These are phyloP conservation scores for Tetragnatha montana DNA, from an alignment of 2,888 invertebrate genomes.

Conservation along the genomic window DNA sequence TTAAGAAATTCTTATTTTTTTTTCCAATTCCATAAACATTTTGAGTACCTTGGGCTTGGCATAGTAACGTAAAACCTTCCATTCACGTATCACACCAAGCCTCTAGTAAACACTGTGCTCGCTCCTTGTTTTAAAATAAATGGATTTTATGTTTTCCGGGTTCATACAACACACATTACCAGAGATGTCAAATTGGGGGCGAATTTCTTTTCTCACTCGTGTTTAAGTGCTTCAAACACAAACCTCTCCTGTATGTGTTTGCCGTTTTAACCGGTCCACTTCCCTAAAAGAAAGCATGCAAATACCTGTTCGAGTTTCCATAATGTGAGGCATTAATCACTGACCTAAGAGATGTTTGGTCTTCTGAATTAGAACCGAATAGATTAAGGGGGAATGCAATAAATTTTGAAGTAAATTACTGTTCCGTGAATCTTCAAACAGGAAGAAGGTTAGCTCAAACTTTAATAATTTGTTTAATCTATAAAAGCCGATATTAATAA, in stretches of 20 bases:
- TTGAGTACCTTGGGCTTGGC: too few relatives aligned
- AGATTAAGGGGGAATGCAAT: neutral
- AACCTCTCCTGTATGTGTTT: slow-evolving; percentile 31
- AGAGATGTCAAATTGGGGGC: slow-evolving; percentile 24
- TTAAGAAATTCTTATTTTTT: too few relatives aligned
- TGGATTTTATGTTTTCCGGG: neutral
- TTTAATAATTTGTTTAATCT: neutral
- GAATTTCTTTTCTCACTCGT: slow-evolving; percentile 9
- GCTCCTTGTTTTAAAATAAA: neutral
- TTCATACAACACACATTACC: slow-evolving; percentile 1
- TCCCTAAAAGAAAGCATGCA: neutral
- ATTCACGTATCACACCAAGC: too few relatives aligned
- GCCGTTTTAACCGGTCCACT: slow-evolving; percentile 46
- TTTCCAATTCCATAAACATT: too few relatives aligned
- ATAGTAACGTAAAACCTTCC: too few relatives aligned
- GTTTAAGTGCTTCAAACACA: slow-evolving; percentile 3
- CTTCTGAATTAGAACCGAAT: neutral
- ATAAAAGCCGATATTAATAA: too few relatives aligned
- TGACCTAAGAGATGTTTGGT: neutral
- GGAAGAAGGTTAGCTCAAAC: neutral
- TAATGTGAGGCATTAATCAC: neutral
- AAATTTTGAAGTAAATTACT: slow-evolving; percentile 23
- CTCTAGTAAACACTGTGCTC: neutral
- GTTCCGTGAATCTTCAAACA: slow-evolving; percentile 31
- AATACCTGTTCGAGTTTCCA: slow-evolving; percentile 22